Evolutionary conservation across 1,140 invertebrate genomes (phyloP).

Genomic region (Galendromus occidentalis): DNA sequence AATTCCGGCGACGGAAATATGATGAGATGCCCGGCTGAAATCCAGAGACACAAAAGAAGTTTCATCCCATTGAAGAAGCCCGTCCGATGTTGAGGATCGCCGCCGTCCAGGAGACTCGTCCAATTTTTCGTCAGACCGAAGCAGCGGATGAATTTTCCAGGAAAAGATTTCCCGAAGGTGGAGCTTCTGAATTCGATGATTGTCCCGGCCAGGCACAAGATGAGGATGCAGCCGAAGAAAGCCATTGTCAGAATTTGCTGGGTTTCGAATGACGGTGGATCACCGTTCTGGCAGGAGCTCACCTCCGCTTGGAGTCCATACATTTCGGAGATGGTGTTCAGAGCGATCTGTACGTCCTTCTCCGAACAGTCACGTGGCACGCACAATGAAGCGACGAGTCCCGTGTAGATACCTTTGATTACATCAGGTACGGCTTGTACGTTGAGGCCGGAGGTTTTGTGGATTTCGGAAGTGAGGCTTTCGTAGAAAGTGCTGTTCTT

Average conservation of each 20-base stretch:
- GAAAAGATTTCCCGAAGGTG: background rate
- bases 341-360: background rate
- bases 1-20: slow-evolving; percentile 9
- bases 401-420: background rate
- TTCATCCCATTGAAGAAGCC: slow-evolving; percentile 1
- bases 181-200: background rate
- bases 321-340: background rate
- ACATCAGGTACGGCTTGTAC: background rate
- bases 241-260: background rate
- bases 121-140: background rate
- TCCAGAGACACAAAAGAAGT: slow-evolving; percentile 9
- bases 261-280: background rate
- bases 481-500: background rate
- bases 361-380: background rate
- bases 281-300: slow-evolving; percentile 1
- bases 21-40: background rate
- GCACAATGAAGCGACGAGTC: background rate
- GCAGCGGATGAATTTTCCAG: background rate
- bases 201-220: background rate
- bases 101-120: background rate
- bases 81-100: background rate
- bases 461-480: background rate
- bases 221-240: background rate
- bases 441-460: background rate
- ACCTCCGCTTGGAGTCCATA: background rate